Conservation (phyloP, 2,888 invertebrate species). For the Agrochola lota region DNA sequence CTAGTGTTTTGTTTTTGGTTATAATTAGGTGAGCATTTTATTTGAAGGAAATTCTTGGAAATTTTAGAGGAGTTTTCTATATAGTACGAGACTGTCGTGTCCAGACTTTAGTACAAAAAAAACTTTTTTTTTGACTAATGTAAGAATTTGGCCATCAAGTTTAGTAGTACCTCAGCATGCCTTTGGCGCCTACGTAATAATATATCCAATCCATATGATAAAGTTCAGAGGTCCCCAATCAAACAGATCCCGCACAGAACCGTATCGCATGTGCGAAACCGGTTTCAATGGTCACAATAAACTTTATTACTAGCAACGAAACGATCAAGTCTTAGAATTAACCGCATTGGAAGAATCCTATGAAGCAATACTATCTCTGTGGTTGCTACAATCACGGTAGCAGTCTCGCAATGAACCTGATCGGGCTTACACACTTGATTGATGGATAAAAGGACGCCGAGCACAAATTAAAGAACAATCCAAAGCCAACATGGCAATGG, state of each 20-base stretch:
- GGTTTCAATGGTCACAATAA: conserved; percentile 62
- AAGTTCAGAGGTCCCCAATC: conserved; percentile 47
- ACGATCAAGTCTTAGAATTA: conserved; percentile 64
- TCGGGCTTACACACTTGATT: conserved; percentile 83
- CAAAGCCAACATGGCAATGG: conserved; percentile 68
- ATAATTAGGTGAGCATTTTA: not conserved
- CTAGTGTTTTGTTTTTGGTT: not conserved
- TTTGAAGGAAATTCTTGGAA: not conserved
- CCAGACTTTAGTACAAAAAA: not conserved
- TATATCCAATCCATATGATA: conserved; percentile 10
- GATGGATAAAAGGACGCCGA: conserved; percentile 85
- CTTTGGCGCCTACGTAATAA: not conserved
- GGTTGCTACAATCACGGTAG: conserved; percentile 62
- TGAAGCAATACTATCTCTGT: conserved; percentile 56
- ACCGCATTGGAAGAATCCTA: conserved; percentile 61
- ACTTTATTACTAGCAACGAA: conserved; percentile 57
- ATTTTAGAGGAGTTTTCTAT: not conserved
- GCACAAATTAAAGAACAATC: conserved; percentile 83
- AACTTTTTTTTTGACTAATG: no score
- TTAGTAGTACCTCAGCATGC: not conserved
- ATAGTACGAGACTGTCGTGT: not conserved
- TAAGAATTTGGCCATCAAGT: not conserved
- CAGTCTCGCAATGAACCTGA: conserved; percentile 66
- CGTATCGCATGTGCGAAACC: conserved; percentile 56
- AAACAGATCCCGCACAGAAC: conserved; percentile 41